Percentiles rank a stretch among this genome's conserved stretches.
Evolutionary conservation across 2,797 vertebrate species (phyloP).

Genomic region (Sparus aurata): DNA sequence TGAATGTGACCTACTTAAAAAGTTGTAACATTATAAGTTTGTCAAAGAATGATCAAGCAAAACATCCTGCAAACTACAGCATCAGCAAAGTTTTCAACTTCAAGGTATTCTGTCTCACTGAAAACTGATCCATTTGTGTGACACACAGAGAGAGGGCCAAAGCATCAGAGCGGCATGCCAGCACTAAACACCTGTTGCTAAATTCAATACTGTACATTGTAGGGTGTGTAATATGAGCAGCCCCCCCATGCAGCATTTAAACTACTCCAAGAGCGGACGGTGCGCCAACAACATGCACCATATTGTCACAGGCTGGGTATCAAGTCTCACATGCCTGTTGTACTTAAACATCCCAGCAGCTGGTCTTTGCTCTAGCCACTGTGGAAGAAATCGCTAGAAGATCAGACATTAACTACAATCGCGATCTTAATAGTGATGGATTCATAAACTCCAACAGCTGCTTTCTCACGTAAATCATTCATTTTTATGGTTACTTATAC

Average conservation of each 20-base stretch:
- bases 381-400: conserved; percentile 8
- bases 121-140: conserved; percentile 46
- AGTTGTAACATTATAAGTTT: neutral
- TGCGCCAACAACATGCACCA: conserved; percentile 47
- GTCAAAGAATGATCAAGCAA: too few relatives aligned
- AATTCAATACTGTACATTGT: conserved; percentile 69
- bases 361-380: neutral
- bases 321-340: conserved; percentile 56
- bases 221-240: conserved; percentile 70
- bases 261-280: conserved; percentile 35
- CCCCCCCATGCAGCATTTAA: conserved; percentile 40
- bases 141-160: conserved; percentile 26
- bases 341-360: conserved; percentile 61
- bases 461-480: neutral
- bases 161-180: conserved; percentile 47
- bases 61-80: neutral
- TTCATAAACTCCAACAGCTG: neutral
- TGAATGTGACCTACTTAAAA: neutral
- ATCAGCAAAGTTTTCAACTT: conserved; percentile 22
- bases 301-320: conserved; percentile 58
- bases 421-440: neutral
- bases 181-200: conserved; percentile 74
- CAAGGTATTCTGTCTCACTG: conserved; percentile 27
- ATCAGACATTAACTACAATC: neutral
- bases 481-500: neutral